These are phyloP conservation scores for Alca torda DNA, from an alignment of 2,797 vertebrate species.

Conservation along the genomic window DNA sequence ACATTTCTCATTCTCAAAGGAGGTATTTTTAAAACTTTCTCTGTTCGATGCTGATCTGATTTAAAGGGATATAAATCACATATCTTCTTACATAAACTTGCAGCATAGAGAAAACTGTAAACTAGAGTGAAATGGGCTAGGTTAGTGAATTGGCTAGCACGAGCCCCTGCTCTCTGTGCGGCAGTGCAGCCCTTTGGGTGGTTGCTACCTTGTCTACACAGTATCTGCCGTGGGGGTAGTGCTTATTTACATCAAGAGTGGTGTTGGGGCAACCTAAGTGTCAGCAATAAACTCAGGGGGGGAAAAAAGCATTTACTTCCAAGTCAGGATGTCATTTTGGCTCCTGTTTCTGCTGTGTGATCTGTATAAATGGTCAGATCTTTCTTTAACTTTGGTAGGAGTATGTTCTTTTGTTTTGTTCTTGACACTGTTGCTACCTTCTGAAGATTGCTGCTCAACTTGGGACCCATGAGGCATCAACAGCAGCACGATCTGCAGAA, in stretches of 20 bases:
- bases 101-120: background rate
- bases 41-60: background rate
- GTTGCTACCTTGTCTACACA: background rate
- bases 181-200: background rate
- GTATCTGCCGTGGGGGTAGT: background rate
- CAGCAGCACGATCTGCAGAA: background rate
- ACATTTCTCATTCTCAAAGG: background rate
- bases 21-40: background rate
- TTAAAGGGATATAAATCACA: background rate
- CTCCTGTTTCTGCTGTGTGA: background rate
- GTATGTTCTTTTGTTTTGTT: background rate
- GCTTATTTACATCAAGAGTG: background rate
- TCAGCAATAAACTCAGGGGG: background rate
- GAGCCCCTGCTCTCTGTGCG: fast-evolving
- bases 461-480: background rate
- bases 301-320: background rate
- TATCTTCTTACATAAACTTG: background rate
- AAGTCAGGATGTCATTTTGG: background rate
- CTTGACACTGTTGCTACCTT: background rate
- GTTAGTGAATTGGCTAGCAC: background rate
- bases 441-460: background rate
- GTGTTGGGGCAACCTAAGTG: background rate
- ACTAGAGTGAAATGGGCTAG: background rate
- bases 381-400: background rate
- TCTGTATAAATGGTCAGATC: fast-evolving